Conservation (phyloP, 2,113 vertebrate genomes). For the Macroglossus sobrinus region DNA sequence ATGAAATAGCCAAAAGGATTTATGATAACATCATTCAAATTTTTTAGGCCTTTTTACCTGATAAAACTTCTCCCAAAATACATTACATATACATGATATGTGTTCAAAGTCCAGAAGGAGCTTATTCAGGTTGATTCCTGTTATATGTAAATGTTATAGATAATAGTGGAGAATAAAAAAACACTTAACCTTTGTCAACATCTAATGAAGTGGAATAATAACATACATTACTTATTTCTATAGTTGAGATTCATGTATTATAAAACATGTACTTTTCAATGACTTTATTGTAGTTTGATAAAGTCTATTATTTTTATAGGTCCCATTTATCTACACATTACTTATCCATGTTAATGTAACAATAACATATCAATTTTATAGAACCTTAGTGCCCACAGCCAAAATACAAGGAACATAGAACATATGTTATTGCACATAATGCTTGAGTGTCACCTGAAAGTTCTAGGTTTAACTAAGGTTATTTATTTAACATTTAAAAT, state of each 20-base stretch:
- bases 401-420: not conserved
- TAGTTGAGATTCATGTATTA: not conserved
- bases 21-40: not conserved
- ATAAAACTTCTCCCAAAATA: not conserved
- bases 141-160: conserved; percentile 23
- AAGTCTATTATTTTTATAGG: conserved; percentile 23
- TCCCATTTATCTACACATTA: conserved; percentile 8
- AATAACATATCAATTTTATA: not conserved
- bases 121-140: not conserved
- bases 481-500: not conserved
- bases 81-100: conserved; percentile 30
- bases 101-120: not conserved
- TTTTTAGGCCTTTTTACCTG: not conserved
- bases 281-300: not conserved
- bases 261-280: not conserved
- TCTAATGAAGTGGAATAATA: conserved; percentile 19
- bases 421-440: not conserved
- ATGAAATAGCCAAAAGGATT: not conserved
- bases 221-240: not conserved
- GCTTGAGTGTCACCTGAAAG: not conserved
- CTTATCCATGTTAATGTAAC: not conserved
- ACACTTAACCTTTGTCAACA: conserved; percentile 42
- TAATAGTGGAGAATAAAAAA: conserved; percentile 46
- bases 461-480: not conserved
- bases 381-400: not conserved